Base-by-base conservation (phyloP, 2,888 invertebrate genomes). In the Choreutis nemorana region DNA sequence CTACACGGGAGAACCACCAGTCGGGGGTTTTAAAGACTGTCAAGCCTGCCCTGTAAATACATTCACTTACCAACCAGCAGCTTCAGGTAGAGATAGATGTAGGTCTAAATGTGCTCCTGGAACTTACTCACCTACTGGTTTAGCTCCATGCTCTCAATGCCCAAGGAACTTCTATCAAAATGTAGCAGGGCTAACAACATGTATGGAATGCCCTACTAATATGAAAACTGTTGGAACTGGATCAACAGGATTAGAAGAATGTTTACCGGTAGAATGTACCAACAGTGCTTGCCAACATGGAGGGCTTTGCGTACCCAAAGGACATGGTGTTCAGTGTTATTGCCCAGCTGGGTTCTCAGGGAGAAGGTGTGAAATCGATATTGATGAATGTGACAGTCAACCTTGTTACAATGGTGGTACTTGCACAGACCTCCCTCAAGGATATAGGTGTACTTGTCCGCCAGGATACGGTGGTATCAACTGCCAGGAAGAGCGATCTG, bases 261-360 rank as follows among this genome's bases (percentile, higher is more conserved):
- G 97, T 61, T 85, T 89, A 37, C 85, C 89, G 1, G 89, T 96
- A 1, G 89, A 91, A 43, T 97, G 97, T 48, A 88, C 90, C 0
- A 91, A 92, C 40, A 90, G 85, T 32, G 87, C 91, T 32, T 96
- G 96, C 49, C 90, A 93, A 63, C 94, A 95, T 50, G 94, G 94
- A 2, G 95, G 95, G 6, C 78, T 94, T 1, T 95, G 95, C 56
- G 86, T 94, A 4, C 91, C 94, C 1, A 89, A 92, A 83, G 90
- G 91, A 22, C 95, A 95, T 45, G 88, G 88, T 28, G 83, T 94
- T 24, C 93, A 93, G 57, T 96, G 96, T 58, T 91, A 93, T 73
- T 96, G 96, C 48, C 94, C 95, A 0, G 94, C 94, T 48, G 95
- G 95, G 30, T 97, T 95, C 70, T 93, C 94, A 0, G 97, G 97